Conservation (phyloP, 2,797 vertebrate genomes). For the Arctocebus calabarensis region DNA sequence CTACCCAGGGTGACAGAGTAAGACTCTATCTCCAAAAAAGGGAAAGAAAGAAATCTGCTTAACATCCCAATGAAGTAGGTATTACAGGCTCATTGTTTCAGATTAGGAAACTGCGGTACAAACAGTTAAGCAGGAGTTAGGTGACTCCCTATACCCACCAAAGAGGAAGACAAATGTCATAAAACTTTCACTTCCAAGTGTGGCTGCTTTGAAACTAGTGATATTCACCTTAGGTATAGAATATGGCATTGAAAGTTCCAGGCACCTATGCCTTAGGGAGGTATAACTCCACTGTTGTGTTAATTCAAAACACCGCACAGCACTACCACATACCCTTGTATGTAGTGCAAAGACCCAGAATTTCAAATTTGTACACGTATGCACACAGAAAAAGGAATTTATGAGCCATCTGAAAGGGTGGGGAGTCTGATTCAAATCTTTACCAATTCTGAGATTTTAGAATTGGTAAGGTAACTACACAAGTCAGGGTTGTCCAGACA, state of each 20-base stretch:
- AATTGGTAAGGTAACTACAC: neutral
- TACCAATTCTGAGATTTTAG: neutral
- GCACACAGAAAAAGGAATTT: neutral
- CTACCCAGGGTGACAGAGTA: too few relatives aligned
- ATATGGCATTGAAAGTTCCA: neutral
- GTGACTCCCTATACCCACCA: neutral
- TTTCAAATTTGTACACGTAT: neutral
- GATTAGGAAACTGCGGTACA: neutral
- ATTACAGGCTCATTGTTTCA: neutral
- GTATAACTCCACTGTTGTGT: neutral
- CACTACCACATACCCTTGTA: too few relatives aligned
- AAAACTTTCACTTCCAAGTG: neutral
- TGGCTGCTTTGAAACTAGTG: neutral
- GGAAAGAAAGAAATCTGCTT: neutral
- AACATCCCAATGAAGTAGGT: neutral
- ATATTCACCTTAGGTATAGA: neutral
- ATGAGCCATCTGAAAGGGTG: neutral
- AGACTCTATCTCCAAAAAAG: too few relatives aligned
- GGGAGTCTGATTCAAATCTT: neutral
- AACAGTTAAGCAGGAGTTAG: neutral
- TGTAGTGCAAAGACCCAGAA: neutral
- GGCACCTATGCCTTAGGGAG: accelerated
- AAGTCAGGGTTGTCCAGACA: neutral
- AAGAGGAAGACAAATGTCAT: neutral
- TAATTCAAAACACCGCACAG: neutral